Percentiles rank a stretch among this genome's conserved stretches.
phyloP scores from a whole-genome alignment of 2,888 invertebrate genomes.

The Ectemnius continuus region DNA sequence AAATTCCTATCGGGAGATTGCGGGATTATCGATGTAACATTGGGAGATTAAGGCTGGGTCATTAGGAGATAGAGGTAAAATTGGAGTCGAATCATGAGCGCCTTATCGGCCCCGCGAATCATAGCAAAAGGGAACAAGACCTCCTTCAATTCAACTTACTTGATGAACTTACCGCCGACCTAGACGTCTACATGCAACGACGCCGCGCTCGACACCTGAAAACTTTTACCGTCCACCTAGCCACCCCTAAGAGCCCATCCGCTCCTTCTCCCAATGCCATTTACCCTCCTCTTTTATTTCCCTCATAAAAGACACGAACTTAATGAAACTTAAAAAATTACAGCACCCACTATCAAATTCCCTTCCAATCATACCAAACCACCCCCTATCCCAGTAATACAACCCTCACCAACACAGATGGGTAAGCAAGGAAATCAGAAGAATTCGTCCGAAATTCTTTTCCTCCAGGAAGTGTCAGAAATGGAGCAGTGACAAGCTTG shows the following conservation, averaged over 20 bases:
- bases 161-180: constrained; percentile 62
- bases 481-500: too few relatives aligned
- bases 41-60: constrained; percentile 61
- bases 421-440: too few relatives aligned
- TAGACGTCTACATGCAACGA: constrained; percentile 54
- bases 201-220: constrained; percentile 56
- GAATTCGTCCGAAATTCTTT: too few relatives aligned
- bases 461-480: too few relatives aligned
- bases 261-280: constrained; percentile 22
- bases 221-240: constrained; percentile 49
- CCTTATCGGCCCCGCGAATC: constrained; percentile 64
- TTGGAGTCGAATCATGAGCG: constrained; percentile 53
- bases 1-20: constrained; percentile 41
- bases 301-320: too few relatives aligned
- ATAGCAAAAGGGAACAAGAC: constrained; percentile 64
- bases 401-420: too few relatives aligned
- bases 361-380: too few relatives aligned
- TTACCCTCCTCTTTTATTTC: constrained; percentile 8
- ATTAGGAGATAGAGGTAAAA: constrained; percentile 58
- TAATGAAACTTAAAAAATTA: too few relatives aligned
- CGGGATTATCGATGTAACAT: constrained; percentile 59
- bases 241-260: constrained; percentile 23
- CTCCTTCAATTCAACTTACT: constrained; percentile 70
- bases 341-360: too few relatives aligned
- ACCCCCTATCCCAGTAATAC: too few relatives aligned